Evolutionary conservation across 2,113 vertebrate genomes (phyloP).

Genomic region (Pollimyrus isidori): DNA sequence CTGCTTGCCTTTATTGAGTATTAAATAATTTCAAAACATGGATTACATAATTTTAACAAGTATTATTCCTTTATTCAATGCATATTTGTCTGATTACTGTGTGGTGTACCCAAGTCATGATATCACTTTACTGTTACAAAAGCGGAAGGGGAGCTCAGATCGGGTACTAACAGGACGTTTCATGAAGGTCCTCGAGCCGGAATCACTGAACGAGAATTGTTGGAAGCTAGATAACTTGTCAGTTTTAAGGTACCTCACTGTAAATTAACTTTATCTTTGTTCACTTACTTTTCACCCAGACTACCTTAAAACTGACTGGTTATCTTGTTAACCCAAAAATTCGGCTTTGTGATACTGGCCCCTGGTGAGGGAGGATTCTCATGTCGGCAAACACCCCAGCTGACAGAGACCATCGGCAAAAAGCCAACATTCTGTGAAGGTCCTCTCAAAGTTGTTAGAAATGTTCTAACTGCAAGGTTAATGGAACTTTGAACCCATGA

Average conservation of each 20-base stretch:
- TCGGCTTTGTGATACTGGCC: neutral
- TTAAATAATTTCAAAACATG: neutral
- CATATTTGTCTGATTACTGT: neutral
- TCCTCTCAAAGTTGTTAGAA: neutral
- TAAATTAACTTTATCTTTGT: too few species aligned
- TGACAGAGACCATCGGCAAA: neutral
- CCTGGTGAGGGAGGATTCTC: neutral
- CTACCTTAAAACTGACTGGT: neutral
- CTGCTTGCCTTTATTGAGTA: neutral
- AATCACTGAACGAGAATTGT: neutral
- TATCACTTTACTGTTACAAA: neutral
- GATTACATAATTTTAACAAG: neutral
- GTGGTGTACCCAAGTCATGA: neutral
- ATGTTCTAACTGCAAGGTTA: neutral
- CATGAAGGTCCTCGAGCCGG: neutral
- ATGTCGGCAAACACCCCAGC: neutral
- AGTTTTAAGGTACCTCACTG: too few species aligned
- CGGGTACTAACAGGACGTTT: neutral
- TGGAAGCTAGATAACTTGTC: too few species aligned
- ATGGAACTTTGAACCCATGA: neutral
- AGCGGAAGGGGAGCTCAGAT: neutral
- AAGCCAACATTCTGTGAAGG: neutral
- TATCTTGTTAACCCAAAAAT: neutral
- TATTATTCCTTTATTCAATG: neutral
- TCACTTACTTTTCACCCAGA: neutral